Conservation (phyloP, 2,113 vertebrate genomes). For the Phaethornis superciliosus region DNA sequence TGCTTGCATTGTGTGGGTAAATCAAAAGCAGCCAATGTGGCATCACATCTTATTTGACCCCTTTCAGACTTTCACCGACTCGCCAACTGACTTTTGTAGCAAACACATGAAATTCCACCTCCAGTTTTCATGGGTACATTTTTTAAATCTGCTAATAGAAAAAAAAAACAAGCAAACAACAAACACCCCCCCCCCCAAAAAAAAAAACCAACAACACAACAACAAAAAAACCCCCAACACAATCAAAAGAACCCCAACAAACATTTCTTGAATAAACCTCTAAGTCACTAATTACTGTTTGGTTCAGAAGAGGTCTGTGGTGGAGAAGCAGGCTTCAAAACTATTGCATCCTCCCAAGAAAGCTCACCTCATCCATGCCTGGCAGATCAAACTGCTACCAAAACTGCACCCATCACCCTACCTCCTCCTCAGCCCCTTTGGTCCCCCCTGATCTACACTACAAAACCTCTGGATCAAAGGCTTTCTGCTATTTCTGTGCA, state of each 20-base stretch:
- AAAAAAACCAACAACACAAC: too few species aligned
- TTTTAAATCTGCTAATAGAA: background rate
- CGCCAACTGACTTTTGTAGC: background rate
- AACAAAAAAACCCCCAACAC: too few species aligned
- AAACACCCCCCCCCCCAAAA: too few species aligned
- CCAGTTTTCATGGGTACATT: background rate
- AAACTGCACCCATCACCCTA: fast-evolving
- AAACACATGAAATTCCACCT: background rate
- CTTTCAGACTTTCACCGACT: background rate
- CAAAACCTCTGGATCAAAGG: background rate
- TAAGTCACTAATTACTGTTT: background rate
- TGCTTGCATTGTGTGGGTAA: background rate
- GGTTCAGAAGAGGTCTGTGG: background rate
- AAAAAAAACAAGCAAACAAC: too few species aligned
- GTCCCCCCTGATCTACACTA: background rate
- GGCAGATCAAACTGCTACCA: background rate
- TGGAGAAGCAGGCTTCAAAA: background rate
- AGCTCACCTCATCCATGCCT: background rate
- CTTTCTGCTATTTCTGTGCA: background rate
- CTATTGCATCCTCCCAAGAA: fast-evolving
- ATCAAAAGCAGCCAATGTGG: background rate
- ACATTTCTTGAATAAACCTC: background rate
- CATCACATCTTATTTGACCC: background rate
- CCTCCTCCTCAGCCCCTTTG: background rate
- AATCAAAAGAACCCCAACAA: too few species aligned